Conservation (phyloP, 2,888 invertebrate species). For the Caenorhabditis macrosperma region DNA sequence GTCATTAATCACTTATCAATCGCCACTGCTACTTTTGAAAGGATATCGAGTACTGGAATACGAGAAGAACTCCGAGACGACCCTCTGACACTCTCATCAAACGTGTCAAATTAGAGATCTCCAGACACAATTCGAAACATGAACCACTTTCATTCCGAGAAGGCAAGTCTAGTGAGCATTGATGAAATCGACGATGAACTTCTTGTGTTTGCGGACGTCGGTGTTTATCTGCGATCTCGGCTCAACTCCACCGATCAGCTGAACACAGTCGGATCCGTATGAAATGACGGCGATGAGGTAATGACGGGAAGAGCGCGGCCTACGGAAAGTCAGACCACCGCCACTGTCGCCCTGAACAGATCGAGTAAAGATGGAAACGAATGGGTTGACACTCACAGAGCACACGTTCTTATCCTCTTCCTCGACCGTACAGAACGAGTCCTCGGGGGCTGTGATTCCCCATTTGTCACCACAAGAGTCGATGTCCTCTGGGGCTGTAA, state of each 20-base stretch:
- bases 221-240: constrained; percentile 53
- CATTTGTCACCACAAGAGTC: constrained; percentile 39
- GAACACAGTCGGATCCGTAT: constrained; percentile 48
- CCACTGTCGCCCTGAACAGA: constrained; percentile 54
- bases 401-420: constrained; percentile 53
- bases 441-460: constrained; percentile 34
- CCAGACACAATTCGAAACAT: neutral
- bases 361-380: no score
- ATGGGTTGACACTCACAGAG: constrained; percentile 34
- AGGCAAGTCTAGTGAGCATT: neutral
- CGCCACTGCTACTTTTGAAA: no score
- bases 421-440: constrained; percentile 53
- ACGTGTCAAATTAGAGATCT: no score
- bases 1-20: no score
- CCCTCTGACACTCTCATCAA: neutral
- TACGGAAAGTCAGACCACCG: constrained; percentile 47
- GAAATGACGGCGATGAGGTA: constrained; percentile 47
- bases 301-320: neutral
- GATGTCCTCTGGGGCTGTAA: constrained; percentile 15
- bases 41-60: no score
- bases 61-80: no score
- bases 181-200: constrained; percentile 43
- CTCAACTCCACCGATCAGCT: constrained; percentile 24
- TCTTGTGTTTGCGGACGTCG: constrained; percentile 41
- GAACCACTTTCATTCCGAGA: neutral